Evolutionary conservation across 2,113 vertebrate species (phyloP), one percentile per base, ranked within the genome.

Genomic region (Triplophysa dalaica): DNA sequence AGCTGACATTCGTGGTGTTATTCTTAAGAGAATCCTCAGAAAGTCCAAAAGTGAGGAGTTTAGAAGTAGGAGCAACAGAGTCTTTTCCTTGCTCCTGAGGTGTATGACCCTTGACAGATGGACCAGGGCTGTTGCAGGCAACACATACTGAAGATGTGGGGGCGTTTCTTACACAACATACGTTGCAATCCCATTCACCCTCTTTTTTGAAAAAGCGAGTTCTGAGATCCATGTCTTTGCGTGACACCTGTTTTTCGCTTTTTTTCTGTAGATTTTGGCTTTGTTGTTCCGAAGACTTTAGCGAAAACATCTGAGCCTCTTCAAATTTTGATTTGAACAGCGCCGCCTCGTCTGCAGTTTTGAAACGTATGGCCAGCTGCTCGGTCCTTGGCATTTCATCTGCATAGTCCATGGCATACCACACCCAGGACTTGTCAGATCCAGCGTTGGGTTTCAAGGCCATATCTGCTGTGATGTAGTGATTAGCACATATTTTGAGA

Each of bases 401-500:
- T 17, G 98, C 96, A 88, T 99, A 99, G 81, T 99, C 98, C 77
- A 96, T 90, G 54, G 97, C 97, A 77, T 97, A 94, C 98, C 97
- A 99, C 0, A 98, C 97, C 91, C 97, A 98, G 33, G 96, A 99
- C 85, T 93, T 97, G 85, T 99, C 97, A 29, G 97, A 99, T 14
- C 92, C 92, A 60, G 96, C 90, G 86, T 98, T 98, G 12, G 94
- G 95, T 86, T 93, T 94, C 41, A 99, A 88, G 21, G 94, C 93
- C 96, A 96, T 98, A 79, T 99, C 96, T 41, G 94, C 80, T 85
- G 89, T 98, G 82, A 99, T 97, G 75, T 98, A 98, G 89, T 99
- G 97, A 89, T 99, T 99, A 82, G 97, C 97, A 90, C 98, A 99
- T 76, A 99, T 98, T 87, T 99, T 99, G 26, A 99, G 87, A 22